Base-by-base conservation (phyloP, 2,113 vertebrate genomes). In the Cnemophilus loriae region DNA sequence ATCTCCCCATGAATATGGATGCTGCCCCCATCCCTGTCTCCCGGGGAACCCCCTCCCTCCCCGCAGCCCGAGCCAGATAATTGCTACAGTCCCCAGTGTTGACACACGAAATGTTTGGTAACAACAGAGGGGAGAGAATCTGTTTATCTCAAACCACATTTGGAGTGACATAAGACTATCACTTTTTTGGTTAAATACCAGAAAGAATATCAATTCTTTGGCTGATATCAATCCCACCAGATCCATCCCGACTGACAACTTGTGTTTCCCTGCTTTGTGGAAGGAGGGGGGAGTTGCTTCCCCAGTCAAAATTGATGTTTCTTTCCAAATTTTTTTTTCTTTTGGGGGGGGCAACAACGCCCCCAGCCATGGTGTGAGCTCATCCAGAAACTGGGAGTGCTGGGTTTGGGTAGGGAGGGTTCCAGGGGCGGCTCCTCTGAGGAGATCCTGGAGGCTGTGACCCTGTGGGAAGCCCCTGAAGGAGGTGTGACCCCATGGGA, bases 161-260 rank as follows among this genome's bases (percentile, higher is more conserved):
- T 97, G 96, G 95, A 97, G 96, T 97, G 96, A 96, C 96, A 97
- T 90, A 96, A 97, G 95, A 96, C 96, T 93, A 97, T 97, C 96
- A 96, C 95, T 96, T 94, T 94, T 96, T 94, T 97, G 95, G 96
- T 97, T 75, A 87, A 90, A 84, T 89, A 67, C 96, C 94, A 96
- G 91, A 64, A 95, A 88, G 91, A 95, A 95, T 81, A 91, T 96
- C 94, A 92, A 89, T 95, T 78, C 93, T 94, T 92, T 90, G 95
- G 94, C 88, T 96, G 93, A 79, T 94, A 89, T 69, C 93, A 75
- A 71, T 44, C 91, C 89, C 63, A 41, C 73, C 91, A 95, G 95
- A 89, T 95, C 89, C 94, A 22, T 81, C 91, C 39, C 17, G 86
- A 59, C 93, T 97, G 95, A 96, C 95, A 92, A 73, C 89, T 95